Evolutionary conservation across 1,140 invertebrate species (phyloP).

Genomic region (Schlechtendalia chinensis): DNA sequence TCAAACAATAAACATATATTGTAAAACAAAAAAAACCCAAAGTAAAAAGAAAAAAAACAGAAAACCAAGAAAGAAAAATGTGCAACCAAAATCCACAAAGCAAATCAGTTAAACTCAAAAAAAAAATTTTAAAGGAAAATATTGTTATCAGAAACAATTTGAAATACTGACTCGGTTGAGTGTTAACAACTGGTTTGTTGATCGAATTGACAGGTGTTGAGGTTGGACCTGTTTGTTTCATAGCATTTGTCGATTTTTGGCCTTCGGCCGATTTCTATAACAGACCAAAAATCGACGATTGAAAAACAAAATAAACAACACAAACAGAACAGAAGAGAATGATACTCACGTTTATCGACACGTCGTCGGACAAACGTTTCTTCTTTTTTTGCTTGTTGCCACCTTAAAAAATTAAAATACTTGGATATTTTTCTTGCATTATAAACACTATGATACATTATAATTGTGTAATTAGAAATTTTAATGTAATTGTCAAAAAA

Average conservation of each 20-base stretch:
- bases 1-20: not conserved
- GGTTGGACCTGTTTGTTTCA: slow-evolving; percentile 41
- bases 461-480: not conserved
- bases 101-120: not conserved
- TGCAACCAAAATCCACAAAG: slow-evolving; percentile 21
- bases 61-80: not conserved
- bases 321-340: not conserved
- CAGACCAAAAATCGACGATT: slow-evolving; percentile 38
- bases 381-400: slow-evolving; percentile 48
- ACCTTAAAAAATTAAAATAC: slow-evolving; percentile 49
- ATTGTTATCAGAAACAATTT: not conserved
- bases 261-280: slow-evolving; percentile 42
- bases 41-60: not conserved
- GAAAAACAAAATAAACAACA: slow-evolving; percentile 21
- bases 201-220: slow-evolving; percentile 38
- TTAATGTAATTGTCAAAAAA: not conserved
- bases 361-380: slow-evolving; percentile 49
- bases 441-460: slow-evolving; percentile 16
- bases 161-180: slow-evolving; percentile 45
- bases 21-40: not conserved
- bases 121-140: not conserved
- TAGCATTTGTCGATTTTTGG: slow-evolving; percentile 40
- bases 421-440: slow-evolving; percentile 32
- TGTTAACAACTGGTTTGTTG: slow-evolving; percentile 36
- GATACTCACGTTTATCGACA: slow-evolving; percentile 48